Evolutionary conservation across 2,888 invertebrate species (phyloP), one percentile per base, ranked within the genome.

Genomic region (Psococerastis gibbosa): DNA sequence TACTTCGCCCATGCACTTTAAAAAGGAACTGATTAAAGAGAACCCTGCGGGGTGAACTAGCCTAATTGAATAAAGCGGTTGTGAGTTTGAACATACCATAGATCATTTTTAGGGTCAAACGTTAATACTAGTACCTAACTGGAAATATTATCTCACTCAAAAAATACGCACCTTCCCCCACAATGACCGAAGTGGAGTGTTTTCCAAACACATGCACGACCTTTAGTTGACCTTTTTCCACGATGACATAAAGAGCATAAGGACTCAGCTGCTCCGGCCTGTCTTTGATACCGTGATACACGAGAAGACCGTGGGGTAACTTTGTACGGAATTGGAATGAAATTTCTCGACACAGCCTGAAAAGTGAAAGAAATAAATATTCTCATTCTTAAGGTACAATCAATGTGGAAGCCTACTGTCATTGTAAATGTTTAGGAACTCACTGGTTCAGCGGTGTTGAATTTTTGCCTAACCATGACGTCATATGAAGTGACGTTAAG

Each of bases 181-280:
- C 87, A 1, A 83, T 85, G 33, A 88, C 56, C n/a, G 73, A 71
- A 0, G 87, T 87, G 43, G 84, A 73, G 57, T 80, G 79, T 58
- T 87, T 85, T 3, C 87, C 87, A 58, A 87, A 88, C 20, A 88
- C 85, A 59, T 89, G 88, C 6, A 88, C 87, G 45, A 89, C 84
- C 69, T 88, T 88, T 15, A 89, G 64, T 62, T 87, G 84, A 15
- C 88, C 89, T 58, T 88, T 88, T 59, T 88, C 87, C 17, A 89
- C 83, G 55, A 88, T 88, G 31, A 89, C 81, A 59, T 89, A 89
- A 16, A 89, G 65, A 38, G 89, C 89, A 56, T 89, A 89, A 0
- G 87, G 85, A 53, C 84, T 83, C 58, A 88, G 71, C 47, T 79
- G 78, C 43, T 78, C 74, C 4, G 84, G 84, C 5, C 67, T 59